Evolutionary conservation across 2,113 vertebrate species (phyloP), one percentile per base, ranked within the genome.

Genomic region (Sander vitreus): DNA sequence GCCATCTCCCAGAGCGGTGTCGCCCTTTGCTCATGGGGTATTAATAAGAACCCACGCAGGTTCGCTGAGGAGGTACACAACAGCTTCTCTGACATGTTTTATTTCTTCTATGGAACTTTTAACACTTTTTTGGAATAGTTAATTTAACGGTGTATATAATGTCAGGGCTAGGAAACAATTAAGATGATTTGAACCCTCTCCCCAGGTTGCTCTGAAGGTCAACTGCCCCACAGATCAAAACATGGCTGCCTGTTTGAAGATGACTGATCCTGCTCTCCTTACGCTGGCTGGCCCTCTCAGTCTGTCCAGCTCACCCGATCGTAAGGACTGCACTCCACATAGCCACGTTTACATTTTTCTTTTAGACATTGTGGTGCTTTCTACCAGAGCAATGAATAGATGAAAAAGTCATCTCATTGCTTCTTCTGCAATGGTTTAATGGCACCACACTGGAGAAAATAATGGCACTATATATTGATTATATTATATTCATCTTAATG

Each of bases 1-100:
- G 97, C 96, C 84, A 99, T 99, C 90, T 97, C 96, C 80, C 97
- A 99, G 93, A 99, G 98, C 0, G 98, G 98, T 0, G 96, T 97
- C 0, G 95, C 93, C 0, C n/a, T 96, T 12, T 95, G 95, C 84
- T 92, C 96, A 21, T 99, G 97, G 97, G 96, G 73, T n/a, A 68
- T 99, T 85, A 97, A 97, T 92, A 93, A 5, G 62, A 90, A 97
- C 30, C 97, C 98, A 0, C 96, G 97, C 2, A 21, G 1, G 27
- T 93, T 92, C 83, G 96, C 98, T 50, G 93, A 95, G 68, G 86
- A 88, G 96, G 98, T 98, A 69, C 9, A 53, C 6, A 19, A 1
- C 53, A 55, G 51, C 10, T 39, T 66, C 6, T 74, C 18, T 57
- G 16, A 50, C 5, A 3, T 58, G 9, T 51, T 58, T 64, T 21